Percentiles rank a stretch among this genome's conserved stretches.
Evolutionary conservation across 2,888 invertebrate species (phyloP).

Genomic region (Steinernema hermaphroditum): DNA sequence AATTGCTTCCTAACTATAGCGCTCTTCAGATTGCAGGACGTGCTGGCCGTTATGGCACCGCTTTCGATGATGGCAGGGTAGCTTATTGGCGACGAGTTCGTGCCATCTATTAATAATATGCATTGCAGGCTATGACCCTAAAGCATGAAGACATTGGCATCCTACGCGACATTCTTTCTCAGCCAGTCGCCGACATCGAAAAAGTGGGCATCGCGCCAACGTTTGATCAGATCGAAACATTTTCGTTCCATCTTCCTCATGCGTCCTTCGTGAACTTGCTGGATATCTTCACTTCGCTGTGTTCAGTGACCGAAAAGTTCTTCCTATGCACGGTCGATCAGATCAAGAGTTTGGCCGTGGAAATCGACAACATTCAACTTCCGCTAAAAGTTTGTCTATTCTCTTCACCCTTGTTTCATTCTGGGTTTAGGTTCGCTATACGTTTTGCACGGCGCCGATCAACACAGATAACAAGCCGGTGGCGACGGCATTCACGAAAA

Average conservation of each 20-base stretch:
- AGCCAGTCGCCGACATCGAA: slow-evolving; percentile 72
- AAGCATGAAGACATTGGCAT: slow-evolving; percentile 80
- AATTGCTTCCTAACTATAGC: slow-evolving; percentile 80
- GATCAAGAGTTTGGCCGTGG: slow-evolving; percentile 93
- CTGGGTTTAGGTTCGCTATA: slow-evolving; percentile 75
- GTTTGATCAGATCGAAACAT: slow-evolving; percentile 87
- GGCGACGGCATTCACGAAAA: slow-evolving; percentile 91
- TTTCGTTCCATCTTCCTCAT: slow-evolving; percentile 75
- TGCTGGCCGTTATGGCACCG: slow-evolving; percentile 71
- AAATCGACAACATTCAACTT: slow-evolving; percentile 87
- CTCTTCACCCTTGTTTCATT: not conserved
- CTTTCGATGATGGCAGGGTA: slow-evolving; percentile 55
- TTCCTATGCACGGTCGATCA: slow-evolving; percentile 92
- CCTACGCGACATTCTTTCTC: slow-evolving; percentile 73
- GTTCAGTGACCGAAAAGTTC: slow-evolving; percentile 72
- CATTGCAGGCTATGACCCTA: slow-evolving; percentile 84
- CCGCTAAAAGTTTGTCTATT: slow-evolving; percentile 75
- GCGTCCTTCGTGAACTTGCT: slow-evolving; percentile 89
- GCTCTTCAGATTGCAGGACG: slow-evolving; percentile 93
- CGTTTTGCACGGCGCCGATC: slow-evolving; percentile 96
- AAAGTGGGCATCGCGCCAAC: slow-evolving; percentile 91
- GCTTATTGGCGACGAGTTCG: too few relatives aligned
- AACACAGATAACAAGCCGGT: slow-evolving; percentile 89
- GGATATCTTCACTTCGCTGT: slow-evolving; percentile 88
- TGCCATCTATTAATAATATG: not conserved